Evolutionary conservation across 2,113 vertebrate species (phyloP).

Genomic region (Haemorhous mexicanus): DNA sequence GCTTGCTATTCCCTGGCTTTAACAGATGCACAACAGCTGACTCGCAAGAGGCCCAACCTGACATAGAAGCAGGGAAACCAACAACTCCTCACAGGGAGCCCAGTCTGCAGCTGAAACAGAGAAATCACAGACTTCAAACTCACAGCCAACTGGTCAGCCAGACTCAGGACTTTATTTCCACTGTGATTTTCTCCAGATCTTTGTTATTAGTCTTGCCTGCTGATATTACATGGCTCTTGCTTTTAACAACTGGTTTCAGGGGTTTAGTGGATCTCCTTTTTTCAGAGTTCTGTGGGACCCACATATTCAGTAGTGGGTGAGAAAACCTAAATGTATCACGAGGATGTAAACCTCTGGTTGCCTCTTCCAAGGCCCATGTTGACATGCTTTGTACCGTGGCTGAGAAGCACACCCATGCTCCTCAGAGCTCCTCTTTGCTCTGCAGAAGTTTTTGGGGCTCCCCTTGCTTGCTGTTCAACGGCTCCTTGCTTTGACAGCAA

Average conservation of each 20-base stretch:
- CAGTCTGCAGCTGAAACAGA: neutral
- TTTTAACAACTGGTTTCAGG: neutral
- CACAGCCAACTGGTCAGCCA: neutral
- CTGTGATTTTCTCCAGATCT: neutral
- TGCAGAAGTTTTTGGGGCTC: neutral
- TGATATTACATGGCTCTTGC: neutral
- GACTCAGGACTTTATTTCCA: neutral
- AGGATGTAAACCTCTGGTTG: neutral
- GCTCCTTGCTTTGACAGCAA: neutral
- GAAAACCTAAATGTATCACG: neutral
- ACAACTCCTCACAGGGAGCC: fast-evolving
- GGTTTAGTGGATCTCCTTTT: neutral
- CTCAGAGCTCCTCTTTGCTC: neutral
- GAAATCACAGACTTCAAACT: neutral
- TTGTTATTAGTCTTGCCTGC: neutral
- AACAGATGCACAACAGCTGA: neutral
- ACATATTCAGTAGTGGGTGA: neutral
- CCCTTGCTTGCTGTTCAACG: fast-evolving
- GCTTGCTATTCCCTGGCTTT: neutral
- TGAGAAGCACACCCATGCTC: neutral
- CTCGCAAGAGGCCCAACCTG: neutral
- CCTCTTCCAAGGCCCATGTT: neutral
- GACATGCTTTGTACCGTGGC: neutral
- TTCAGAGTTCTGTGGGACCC: neutral
- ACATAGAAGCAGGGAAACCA: neutral